Evolutionary conservation across 2,888 invertebrate species (phyloP).

Genomic region (Nephrotoma guestfalica): DNA sequence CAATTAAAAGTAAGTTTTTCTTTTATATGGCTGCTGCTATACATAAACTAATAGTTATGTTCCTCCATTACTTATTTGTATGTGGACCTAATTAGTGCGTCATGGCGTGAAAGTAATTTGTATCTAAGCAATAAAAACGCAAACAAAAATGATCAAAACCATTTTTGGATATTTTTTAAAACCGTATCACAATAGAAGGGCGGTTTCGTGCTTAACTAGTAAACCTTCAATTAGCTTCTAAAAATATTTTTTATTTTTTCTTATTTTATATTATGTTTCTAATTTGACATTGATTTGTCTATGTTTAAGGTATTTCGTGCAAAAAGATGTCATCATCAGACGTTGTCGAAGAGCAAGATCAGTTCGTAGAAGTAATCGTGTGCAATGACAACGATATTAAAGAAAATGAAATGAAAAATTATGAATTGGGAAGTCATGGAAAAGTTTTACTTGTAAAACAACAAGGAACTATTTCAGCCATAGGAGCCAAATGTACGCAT

Average conservation of each 20-base stretch:
- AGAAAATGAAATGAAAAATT: conserved; percentile 70
- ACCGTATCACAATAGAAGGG: neutral
- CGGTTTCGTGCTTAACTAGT: neutral
- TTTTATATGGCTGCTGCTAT: neutral
- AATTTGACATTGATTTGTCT: neutral
- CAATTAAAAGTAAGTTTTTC: neutral
- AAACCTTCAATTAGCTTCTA: neutral
- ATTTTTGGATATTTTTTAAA: neutral
- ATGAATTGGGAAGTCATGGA: conserved; percentile 54
- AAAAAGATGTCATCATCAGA: neutral
- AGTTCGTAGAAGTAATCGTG: conserved; percentile 57
- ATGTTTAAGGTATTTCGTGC: neutral
- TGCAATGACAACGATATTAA: conserved; percentile 54
- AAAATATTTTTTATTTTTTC: neutral
- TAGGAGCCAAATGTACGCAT: conserved; percentile 89
- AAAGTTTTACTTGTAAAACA: conserved; percentile 77
- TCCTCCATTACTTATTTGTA: too few species aligned
- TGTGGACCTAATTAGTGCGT: too few species aligned
- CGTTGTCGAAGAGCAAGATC: conserved; percentile 19
- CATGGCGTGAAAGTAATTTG: neutral
- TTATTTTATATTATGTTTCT: neutral
- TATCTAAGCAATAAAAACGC: neutral
- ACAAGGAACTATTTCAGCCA: conserved; percentile 63
- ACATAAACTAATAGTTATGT: neutral
- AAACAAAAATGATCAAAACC: neutral